These are phyloP conservation scores for Lamproptera curius DNA, from an alignment of 2,888 invertebrate genomes.

Conservation along the genomic window DNA sequence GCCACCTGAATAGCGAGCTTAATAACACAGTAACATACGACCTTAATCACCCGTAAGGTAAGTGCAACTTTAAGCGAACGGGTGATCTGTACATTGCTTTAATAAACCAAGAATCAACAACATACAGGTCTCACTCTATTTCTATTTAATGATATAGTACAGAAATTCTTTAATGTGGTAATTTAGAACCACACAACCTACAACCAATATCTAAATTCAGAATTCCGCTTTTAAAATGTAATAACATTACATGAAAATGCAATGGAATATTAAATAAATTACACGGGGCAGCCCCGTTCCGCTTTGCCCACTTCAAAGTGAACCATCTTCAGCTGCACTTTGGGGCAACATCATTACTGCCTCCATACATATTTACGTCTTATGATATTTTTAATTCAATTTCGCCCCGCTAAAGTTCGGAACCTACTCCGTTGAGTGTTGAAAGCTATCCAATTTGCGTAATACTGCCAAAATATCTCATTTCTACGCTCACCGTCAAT, in stretches of 20 bases:
- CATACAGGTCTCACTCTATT: no score
- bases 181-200: no score
- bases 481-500: slow-evolving; percentile 72
- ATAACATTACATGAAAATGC: not conserved
- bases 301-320: slow-evolving; percentile 4
- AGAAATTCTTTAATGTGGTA: no score
- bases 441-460: slow-evolving; percentile 79
- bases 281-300: not conserved
- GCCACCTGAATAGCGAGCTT: no score
- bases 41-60: no score
- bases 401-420: slow-evolving; percentile 74
- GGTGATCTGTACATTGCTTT: no score
- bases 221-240: not conserved
- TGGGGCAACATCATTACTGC: slow-evolving; percentile 67
- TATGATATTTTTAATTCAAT: slow-evolving; percentile 79
- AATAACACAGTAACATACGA: no score
- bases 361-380: slow-evolving; percentile 72
- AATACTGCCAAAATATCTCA: slow-evolving; percentile 79
- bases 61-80: no score
- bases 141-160: no score
- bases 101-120: no score
- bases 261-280: slow-evolving; percentile 3
- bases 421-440: slow-evolving; percentile 78
- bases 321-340: slow-evolving; percentile 16
- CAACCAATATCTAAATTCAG: not conserved